Conservation (phyloP, 92 coral and sea anemone genomes). For the Phenganax stokvisi region DNA sequence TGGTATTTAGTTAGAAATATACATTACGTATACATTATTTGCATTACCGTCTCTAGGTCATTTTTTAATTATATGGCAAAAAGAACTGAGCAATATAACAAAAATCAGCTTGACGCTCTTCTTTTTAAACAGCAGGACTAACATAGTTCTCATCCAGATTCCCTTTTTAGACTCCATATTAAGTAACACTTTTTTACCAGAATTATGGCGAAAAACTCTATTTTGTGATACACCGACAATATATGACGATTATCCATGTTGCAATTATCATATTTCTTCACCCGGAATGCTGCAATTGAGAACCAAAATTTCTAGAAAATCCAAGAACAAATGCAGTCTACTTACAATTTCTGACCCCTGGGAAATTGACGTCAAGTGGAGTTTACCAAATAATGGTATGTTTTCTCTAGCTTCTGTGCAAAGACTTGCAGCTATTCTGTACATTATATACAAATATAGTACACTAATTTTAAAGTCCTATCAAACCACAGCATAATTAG, state of each 20-base stretch:
- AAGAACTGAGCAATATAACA: too few species aligned
- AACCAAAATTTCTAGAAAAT: neutral
- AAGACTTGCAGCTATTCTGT: neutral
- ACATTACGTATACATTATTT: too few species aligned
- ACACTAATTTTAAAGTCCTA: neutral
- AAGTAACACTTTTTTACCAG: neutral
- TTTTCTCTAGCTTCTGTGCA: neutral
- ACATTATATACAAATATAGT: neutral
- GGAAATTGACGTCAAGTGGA: slow-evolving; percentile 1
- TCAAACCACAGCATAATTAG: too few species aligned
- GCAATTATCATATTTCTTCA: neutral
- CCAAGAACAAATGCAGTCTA: neutral
- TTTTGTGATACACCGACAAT: neutral
- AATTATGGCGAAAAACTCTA: neutral
- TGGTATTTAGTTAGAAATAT: too few species aligned
- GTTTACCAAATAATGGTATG: neutral
- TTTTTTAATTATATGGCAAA: too few species aligned
- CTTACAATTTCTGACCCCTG: neutral
- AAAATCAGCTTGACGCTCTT: too few species aligned
- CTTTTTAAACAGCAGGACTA: too few species aligned
- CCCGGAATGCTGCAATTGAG: neutral
- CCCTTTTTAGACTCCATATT: too few species aligned
- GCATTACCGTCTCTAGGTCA: too few species aligned
- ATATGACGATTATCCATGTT: neutral
- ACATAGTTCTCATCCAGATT: too few species aligned